A percentile compares a stretch with the other conserved stretches of the same genome.
Conservation (phyloP, 2,113 vertebrate species). For the Butorides virescens region DNA sequence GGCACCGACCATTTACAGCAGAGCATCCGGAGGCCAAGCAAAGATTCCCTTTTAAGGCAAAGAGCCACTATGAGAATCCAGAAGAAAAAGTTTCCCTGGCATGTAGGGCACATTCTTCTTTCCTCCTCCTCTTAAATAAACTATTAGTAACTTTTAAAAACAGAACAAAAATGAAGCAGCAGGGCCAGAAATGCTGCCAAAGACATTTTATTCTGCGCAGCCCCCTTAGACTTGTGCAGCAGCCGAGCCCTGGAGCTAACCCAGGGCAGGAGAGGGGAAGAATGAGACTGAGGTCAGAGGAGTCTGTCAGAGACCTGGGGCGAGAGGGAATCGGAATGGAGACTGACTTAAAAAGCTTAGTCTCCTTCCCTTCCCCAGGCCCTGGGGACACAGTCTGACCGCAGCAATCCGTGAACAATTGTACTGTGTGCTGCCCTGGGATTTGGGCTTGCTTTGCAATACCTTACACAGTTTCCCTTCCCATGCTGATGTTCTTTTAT, state of each 20-base stretch:
- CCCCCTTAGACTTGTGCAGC: background rate
- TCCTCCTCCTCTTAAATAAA: slow-evolving; percentile 71
- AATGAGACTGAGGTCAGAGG: background rate
- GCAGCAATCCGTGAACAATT: background rate
- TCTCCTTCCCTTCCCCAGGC: background rate
- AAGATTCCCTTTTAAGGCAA: slow-evolving; percentile 77
- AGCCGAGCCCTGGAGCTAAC: background rate
- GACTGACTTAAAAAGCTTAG: background rate
- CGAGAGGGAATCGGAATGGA: background rate
- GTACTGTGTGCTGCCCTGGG: background rate
- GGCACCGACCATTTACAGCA: slow-evolving; percentile 2
- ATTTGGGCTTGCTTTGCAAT: background rate
- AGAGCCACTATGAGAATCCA: slow-evolving; percentile 63
- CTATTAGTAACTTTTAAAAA: slow-evolving; percentile 65
- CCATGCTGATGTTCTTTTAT: background rate
- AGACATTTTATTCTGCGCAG: background rate
- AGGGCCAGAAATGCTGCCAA: slow-evolving; percentile 5
- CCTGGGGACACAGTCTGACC: background rate
- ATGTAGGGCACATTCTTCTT: slow-evolving; percentile 64
- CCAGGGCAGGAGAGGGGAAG: background rate
- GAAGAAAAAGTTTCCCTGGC: slow-evolving; percentile 69
- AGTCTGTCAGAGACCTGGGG: background rate
- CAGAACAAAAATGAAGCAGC: slow-evolving; percentile 52
- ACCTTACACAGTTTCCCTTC: background rate
- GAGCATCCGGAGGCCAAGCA: slow-evolving; percentile 35